Percentiles rank a stretch among this genome's conserved stretches.
Conservation (phyloP, 2,888 invertebrate species). For the Acleris emargana region DNA sequence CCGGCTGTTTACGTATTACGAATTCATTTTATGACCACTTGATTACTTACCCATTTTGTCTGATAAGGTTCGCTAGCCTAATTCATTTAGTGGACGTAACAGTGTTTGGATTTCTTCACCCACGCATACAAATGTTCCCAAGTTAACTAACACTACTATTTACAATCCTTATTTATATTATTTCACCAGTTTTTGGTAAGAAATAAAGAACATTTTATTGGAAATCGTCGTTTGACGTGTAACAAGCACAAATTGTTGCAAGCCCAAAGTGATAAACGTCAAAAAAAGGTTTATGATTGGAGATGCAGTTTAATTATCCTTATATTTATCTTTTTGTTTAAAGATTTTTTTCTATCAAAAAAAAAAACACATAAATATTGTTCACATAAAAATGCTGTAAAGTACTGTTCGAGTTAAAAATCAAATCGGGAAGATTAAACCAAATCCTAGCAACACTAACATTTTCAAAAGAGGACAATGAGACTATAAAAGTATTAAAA, state of each 20-base stretch:
- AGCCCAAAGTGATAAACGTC: conserved; percentile 23
- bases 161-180: conserved; percentile 45
- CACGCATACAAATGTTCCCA: conserved; percentile 49
- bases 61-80: conserved; percentile 58
- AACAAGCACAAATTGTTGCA: conserved; percentile 51
- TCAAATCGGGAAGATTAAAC: too few relatives aligned
- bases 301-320: neutral
- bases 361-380: too few relatives aligned
- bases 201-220: conserved; percentile 59
- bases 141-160: conserved; percentile 46
- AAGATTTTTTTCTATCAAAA: too few relatives aligned
- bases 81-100: conserved; percentile 66
- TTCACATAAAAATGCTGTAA: too few relatives aligned
- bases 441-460: too few relatives aligned
- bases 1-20: conserved; percentile 39
- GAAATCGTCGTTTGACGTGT: conserved; percentile 68
- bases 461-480: too few relatives aligned
- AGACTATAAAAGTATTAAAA: too few relatives aligned
- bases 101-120: conserved; percentile 57
- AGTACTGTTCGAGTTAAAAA: too few relatives aligned
- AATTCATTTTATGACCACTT: conserved; percentile 46
- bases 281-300: conserved; percentile 16
- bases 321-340: too few relatives aligned
- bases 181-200: conserved; percentile 49
- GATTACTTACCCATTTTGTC: conserved; percentile 72